phyloP scores from a whole-genome alignment of 2,888 invertebrate species.

The Ophonus ardosiacus region DNA sequence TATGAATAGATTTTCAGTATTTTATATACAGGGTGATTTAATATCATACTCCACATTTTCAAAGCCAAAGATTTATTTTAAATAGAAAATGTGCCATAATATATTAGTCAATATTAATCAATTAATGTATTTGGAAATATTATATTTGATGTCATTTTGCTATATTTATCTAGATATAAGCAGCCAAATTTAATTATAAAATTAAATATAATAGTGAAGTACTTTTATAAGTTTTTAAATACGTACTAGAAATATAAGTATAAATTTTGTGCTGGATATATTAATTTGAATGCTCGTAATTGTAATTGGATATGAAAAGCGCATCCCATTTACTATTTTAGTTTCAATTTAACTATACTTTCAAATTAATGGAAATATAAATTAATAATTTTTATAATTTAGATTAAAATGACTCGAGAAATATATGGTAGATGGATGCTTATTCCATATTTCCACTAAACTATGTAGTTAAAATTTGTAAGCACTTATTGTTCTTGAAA shows the following conservation, averaged over 20 bases:
- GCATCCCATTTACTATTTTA: background rate
- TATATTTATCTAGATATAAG: conserved; percentile 14
- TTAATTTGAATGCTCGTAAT: background rate
- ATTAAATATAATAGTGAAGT: conserved; percentile 1
- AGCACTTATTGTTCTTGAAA: background rate
- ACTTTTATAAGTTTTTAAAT: background rate
- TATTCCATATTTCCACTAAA: background rate
- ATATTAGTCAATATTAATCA: conserved; percentile 37
- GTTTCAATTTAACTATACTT: background rate
- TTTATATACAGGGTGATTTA: conserved; percentile 43
- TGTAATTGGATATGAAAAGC: background rate
- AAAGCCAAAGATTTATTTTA: conserved; percentile 3
- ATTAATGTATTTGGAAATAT: conserved; percentile 11
- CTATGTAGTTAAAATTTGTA: background rate
- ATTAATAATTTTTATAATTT: background rate
- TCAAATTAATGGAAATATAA: background rate
- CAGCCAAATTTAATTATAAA: conserved; percentile 28
- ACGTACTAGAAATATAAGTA: background rate
- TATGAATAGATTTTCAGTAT: conserved; percentile 8
- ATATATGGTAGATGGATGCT: background rate
- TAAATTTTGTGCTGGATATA: background rate
- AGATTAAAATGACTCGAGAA: background rate
- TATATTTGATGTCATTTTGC: conserved; percentile 33
- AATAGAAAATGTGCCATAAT: conserved; percentile 31
- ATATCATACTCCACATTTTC: conserved; percentile 23